Conservation (phyloP, 2,113 vertebrate species). For the Mesitornis unicolor region DNA sequence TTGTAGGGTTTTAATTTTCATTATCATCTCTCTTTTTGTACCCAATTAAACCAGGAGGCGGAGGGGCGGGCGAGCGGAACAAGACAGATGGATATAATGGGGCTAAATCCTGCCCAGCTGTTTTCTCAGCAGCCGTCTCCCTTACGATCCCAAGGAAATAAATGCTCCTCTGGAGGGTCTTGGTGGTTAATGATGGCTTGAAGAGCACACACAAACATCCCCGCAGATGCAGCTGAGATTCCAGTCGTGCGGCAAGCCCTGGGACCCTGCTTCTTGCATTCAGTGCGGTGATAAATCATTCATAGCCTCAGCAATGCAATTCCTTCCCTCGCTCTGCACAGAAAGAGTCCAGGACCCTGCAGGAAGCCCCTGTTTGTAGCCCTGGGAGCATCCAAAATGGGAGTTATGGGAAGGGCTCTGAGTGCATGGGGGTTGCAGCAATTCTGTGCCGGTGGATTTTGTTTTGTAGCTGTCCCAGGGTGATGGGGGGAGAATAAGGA, state of each 20-base stretch:
- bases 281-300: slow-evolving; percentile 60
- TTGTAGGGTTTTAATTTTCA: neutral
- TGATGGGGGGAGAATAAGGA: neutral
- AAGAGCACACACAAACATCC: slow-evolving; percentile 51
- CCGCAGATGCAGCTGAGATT: slow-evolving; percentile 43
- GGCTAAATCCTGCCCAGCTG: slow-evolving; percentile 59
- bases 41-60: neutral
- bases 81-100: neutral
- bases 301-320: slow-evolving; percentile 44
- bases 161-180: slow-evolving; percentile 50
- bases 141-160: slow-evolving; percentile 36
- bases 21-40: neutral
- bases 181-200: slow-evolving; percentile 62
- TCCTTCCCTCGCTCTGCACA: neutral
- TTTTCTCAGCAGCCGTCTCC: slow-evolving; percentile 46
- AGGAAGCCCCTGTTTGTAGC: slow-evolving; percentile 30
- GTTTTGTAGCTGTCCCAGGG: neutral
- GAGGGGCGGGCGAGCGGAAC: neutral
- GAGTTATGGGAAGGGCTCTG: neutral
- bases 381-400: slow-evolving; percentile 25
- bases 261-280: slow-evolving; percentile 41
- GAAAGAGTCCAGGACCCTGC: slow-evolving; percentile 25
- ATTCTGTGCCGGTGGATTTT: neutral
- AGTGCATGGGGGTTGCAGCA: neutral
- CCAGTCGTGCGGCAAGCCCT: slow-evolving; percentile 29